Conservation (phyloP, 2,797 vertebrate species). For the Paguma larvata region DNA sequence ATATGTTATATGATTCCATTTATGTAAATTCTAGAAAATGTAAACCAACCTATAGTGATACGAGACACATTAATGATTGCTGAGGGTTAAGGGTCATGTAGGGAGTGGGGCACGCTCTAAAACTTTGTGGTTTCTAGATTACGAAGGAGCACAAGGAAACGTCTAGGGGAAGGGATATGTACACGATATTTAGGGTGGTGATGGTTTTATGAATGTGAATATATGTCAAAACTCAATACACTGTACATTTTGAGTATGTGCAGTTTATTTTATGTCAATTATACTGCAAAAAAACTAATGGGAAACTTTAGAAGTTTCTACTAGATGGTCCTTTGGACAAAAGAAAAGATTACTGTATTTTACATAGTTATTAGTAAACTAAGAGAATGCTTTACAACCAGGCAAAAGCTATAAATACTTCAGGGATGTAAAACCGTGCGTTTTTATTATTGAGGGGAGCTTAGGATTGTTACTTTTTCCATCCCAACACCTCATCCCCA, state of each 20-base stretch:
- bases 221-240: not conserved
- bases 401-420: not conserved
- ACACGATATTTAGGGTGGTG: not conserved
- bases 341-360: not conserved
- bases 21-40: not conserved
- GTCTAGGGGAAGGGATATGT: not conserved
- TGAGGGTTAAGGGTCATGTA: not conserved
- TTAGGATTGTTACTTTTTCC: not conserved
- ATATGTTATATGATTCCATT: not conserved
- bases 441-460: not conserved
- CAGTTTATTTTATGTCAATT: not conserved
- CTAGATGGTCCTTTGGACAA: not conserved
- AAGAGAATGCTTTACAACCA: not conserved
- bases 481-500: not conserved
- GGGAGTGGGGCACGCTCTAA: not conserved
- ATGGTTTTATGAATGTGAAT: not conserved
- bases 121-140: not conserved
- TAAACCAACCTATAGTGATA: not conserved
- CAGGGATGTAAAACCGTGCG: not conserved
- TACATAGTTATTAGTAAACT: not conserved
- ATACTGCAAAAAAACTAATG: not conserved
- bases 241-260: not conserved
- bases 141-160: not conserved
- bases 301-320: not conserved
- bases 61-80: not conserved